A percentile compares a stretch with the other conserved stretches of the same genome.
phyloP scores from a whole-genome alignment of 2,797 vertebrate genomes.

The Urosaurus nigricauda region DNA sequence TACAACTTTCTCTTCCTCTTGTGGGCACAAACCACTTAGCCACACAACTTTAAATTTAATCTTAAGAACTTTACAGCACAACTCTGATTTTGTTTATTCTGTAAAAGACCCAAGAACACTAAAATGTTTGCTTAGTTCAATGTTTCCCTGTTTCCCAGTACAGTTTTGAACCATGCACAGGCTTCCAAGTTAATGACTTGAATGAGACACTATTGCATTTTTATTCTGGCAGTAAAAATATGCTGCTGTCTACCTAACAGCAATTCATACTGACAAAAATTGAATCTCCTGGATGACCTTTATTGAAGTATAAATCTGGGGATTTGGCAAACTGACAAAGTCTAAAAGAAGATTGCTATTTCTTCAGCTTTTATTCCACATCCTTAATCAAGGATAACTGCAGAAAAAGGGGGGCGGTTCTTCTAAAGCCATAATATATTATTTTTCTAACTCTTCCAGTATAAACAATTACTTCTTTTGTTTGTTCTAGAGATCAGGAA shows the following conservation, averaged over 20 bases:
- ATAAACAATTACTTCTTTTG: neutral
- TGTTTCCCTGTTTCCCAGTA: neutral
- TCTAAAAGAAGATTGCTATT: neutral
- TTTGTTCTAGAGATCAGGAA: neutral
- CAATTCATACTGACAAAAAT: neutral
- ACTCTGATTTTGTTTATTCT: slow-evolving; percentile 11
- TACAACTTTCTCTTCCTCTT: slow-evolving; percentile 3
- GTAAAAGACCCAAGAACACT: neutral
- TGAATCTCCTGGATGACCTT: neutral
- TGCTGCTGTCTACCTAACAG: neutral
- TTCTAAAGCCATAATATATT: neutral
- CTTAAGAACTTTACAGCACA: neutral
- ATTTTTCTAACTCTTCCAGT: neutral
- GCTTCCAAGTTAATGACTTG: neutral
- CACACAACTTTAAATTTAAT: slow-evolving; percentile 13
- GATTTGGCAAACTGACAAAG: neutral
- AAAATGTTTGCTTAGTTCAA: neutral
- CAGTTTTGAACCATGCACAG: neutral
- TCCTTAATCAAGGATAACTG: neutral
- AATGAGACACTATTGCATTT: neutral
- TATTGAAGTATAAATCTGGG: neutral
- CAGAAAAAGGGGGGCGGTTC: neutral
- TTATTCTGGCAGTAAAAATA: neutral
- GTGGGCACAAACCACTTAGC: neutral
- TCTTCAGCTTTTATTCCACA: neutral